Evolutionary conservation across 2,888 invertebrate species (phyloP), one percentile per base, ranked within the genome.

Genomic region (Fragum whitleyi): DNA sequence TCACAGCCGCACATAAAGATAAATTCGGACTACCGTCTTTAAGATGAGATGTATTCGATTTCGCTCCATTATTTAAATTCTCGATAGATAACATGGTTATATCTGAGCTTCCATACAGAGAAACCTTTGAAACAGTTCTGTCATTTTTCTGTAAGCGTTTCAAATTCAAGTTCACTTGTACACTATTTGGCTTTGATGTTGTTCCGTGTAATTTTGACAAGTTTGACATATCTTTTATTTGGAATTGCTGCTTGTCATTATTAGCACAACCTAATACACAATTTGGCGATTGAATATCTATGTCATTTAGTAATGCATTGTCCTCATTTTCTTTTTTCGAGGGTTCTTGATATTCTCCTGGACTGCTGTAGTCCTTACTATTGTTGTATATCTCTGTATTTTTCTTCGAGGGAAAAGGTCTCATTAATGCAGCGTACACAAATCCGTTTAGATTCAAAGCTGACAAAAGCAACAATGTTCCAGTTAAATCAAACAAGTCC

Each of bases 401-500:
- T 36, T 16, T 23, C 39, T 42, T 39, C 21, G 1, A 42, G 11
- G 65, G 65, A 42, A 65, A 65, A 3, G 65, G 65, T 51, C 87
- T 69, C 74, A 86, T 67, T 26, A 87, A 59, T 32, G 83, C 69
- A 0, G 85, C 87, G 51, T 74, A 76, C 19, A 80, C 83, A 0
- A 75, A n/a, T 16, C 80, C 39, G 26, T 87, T 67, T 23, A 87
- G 47, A 47, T 71, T 42, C 28, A 86, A 29, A 3, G 57, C 87
- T 2, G 76, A 74, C 2, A 82, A 28, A 11, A 87, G 59, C 42
- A 86, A 28, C 26, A 86, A 42, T 14, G 86, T 73, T 6, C 86
- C 86, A n/a, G 57, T 57, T n/a, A 87, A 76, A 42, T 78, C 70
- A 28, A 79, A 86, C 7, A 42, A 47, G 36, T 87, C 85, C 16